Conservation (phyloP, 1,140 invertebrate genomes). For the Aphaenogaster rudis region DNA sequence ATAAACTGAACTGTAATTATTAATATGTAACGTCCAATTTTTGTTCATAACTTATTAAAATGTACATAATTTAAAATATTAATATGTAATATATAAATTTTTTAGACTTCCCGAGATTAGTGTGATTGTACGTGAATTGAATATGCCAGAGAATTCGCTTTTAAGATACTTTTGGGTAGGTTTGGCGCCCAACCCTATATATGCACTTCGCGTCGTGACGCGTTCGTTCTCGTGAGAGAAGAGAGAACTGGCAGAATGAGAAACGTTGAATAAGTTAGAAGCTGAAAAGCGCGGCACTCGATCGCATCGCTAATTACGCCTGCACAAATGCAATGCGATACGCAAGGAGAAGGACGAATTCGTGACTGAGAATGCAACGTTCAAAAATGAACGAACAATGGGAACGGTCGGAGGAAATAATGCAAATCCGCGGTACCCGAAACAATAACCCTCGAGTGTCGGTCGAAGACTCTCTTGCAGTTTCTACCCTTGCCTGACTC, state of each 20-base stretch:
- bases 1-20: neutral
- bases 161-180: conserved; percentile 45
- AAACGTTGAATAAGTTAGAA: conserved; percentile 72
- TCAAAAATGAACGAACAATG: conserved; percentile 77
- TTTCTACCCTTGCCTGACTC: conserved; percentile 37
- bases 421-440: conserved; percentile 75
- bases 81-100: neutral
- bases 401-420: conserved; percentile 74
- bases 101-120: neutral
- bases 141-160: conserved; percentile 30
- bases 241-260: conserved; percentile 54
- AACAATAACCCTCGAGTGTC: conserved; percentile 77
- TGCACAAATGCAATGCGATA: conserved; percentile 71
- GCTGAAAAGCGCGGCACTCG: conserved; percentile 68
- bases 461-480: conserved; percentile 72
- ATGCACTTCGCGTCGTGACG: conserved; percentile 20
- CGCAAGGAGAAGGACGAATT: conserved; percentile 66
- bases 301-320: conserved; percentile 73
- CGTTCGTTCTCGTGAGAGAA: conserved; percentile 45
- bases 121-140: neutral
- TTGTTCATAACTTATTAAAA: neutral
- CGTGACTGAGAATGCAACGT: conserved; percentile 73
- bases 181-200: conserved; percentile 17
- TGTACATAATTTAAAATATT: neutral
- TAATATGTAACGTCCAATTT: neutral